phyloP scores from a whole-genome alignment of 1,140 invertebrate species.

The Asobara japonica region DNA sequence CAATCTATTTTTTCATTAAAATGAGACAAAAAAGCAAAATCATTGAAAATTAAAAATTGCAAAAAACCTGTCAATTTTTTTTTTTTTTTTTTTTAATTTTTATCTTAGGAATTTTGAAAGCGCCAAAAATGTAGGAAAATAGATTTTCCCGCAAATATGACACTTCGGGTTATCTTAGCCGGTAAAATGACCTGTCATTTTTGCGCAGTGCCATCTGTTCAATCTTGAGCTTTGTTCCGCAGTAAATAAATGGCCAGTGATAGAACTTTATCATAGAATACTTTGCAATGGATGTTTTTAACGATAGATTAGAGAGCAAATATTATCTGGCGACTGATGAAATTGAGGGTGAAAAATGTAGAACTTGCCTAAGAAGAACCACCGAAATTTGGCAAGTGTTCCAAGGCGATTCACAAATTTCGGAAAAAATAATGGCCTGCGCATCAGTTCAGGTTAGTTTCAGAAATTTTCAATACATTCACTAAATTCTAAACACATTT shows the following conservation, averaged over 20 bases:
- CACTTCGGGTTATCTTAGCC: no score
- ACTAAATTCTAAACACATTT: no score
- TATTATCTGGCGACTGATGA: neutral
- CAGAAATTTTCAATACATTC: no score
- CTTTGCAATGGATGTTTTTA: neutral
- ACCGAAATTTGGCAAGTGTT: slow-evolving; percentile 47
- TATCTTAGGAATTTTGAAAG: no score
- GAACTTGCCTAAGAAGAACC: slow-evolving; percentile 49
- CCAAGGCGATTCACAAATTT: slow-evolving; percentile 41
- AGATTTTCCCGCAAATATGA: no score
- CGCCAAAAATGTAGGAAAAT: no score
- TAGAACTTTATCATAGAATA: no score
- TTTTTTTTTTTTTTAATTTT: neutral
- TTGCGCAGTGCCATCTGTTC: no score
- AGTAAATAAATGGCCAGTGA: no score
- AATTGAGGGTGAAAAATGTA: slow-evolving; percentile 41
- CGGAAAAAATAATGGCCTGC: slow-evolving; percentile 53
- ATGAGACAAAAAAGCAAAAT: neutral
- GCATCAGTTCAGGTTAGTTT: slow-evolving; percentile 59
- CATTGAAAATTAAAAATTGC: neutral
- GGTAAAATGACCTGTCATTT: no score
- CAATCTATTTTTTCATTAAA: no score
- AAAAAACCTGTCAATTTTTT: neutral
- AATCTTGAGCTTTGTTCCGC: no score
- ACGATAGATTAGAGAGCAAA: neutral